Evolutionary conservation across 1,140 invertebrate species (phyloP).

Genomic region (Phymastichus coffea): DNA sequence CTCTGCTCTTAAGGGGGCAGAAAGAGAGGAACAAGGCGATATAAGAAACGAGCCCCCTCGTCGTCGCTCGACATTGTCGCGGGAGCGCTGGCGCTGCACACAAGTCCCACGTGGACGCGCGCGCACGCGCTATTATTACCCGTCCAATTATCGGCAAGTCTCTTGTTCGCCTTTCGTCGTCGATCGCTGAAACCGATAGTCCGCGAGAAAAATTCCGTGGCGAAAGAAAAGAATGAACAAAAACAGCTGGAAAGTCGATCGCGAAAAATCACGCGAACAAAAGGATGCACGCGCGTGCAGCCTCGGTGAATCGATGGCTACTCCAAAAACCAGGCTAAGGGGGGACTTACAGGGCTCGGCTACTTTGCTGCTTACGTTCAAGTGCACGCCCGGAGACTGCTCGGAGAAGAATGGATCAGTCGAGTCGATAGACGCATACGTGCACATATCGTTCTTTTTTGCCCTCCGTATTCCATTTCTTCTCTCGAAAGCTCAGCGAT

Average conservation of each 20-base stretch:
- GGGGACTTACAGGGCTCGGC: no score
- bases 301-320: background rate
- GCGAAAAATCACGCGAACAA: conserved; percentile 1
- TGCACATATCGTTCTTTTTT: no score
- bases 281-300: background rate
- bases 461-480: no score
- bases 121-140: conserved; percentile 20
- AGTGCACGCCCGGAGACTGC: no score
- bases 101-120: conserved; percentile 3
- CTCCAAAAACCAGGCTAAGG: conserved; percentile 4
- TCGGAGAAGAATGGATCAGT: no score
- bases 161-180: conserved; percentile 10
- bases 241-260: background rate
- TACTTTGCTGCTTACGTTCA: no score
- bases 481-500: no score
- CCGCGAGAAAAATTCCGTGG: background rate
- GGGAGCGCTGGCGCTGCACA: background rate
- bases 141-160: conserved; percentile 26
- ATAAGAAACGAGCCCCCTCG: conserved; percentile 8
- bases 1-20: background rate
- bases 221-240: background rate
- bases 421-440: no score
- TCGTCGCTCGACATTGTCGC: conserved; percentile 2
- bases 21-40: background rate
- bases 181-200: conserved; percentile 24